These are phyloP conservation scores for Trichonephila clavipes DNA, from an alignment of 1,140 invertebrate species.

Conservation along the genomic window DNA sequence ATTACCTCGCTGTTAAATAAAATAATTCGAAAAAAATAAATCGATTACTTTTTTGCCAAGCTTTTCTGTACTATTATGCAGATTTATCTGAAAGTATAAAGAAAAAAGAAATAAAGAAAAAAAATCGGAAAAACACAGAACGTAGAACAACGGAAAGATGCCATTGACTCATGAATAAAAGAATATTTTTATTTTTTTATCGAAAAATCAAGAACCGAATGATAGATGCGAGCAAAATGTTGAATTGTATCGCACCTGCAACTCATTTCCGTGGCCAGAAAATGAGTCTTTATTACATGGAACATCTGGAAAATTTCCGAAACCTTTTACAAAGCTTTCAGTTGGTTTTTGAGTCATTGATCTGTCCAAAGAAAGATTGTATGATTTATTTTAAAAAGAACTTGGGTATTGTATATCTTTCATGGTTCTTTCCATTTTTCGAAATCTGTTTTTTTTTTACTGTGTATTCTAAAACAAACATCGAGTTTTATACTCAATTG, in stretches of 20 bases:
- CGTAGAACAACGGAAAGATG: neutral
- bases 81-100: neutral
- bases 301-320: slow-evolving; percentile 10
- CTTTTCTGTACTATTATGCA: neutral
- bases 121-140: neutral
- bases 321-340: neutral
- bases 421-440: neutral
- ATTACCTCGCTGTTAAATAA: neutral
- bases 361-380: neutral
- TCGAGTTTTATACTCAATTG: too few species aligned
- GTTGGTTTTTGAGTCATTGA: neutral
- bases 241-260: slow-evolving; percentile 15
- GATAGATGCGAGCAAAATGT: neutral
- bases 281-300: neutral
- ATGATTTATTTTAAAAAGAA: neutral
- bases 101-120: neutral
- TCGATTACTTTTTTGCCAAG: neutral
- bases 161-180: slow-evolving; percentile 19
- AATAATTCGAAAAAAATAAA: neutral
- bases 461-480: too few species aligned
- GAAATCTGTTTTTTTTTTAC: too few species aligned
- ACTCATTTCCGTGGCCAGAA: neutral
- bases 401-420: neutral
- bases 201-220: slow-evolving; percentile 11
- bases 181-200: neutral